phyloP scores from a whole-genome alignment of 2,888 invertebrate genomes.

The Machimus rusticus region DNA sequence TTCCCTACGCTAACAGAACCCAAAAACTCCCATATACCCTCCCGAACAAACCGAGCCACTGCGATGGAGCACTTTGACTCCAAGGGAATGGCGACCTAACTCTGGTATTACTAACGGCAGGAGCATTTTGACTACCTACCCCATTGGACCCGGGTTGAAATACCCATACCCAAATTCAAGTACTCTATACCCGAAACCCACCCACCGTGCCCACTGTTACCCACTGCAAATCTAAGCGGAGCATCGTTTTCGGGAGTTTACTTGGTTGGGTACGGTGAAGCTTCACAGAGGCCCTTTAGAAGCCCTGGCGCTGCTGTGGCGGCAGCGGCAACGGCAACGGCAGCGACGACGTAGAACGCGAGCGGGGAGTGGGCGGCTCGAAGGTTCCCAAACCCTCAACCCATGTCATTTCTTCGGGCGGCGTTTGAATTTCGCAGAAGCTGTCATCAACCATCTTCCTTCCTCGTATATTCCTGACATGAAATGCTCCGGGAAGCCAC shows the following conservation, averaged over 20 bases:
- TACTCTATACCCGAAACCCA: neutral
- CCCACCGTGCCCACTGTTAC: neutral
- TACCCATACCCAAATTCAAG: neutral
- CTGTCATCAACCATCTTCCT: slow-evolving; percentile 43
- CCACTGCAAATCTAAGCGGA: slow-evolving; percentile 31
- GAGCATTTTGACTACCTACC: slow-evolving; percentile 38
- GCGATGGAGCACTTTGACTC: slow-evolving; percentile 28
- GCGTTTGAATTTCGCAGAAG: slow-evolving; percentile 41
- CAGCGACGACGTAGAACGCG: neutral
- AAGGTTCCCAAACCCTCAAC: neutral
- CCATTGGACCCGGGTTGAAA: neutral
- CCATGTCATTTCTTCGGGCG: slow-evolving; percentile 26
- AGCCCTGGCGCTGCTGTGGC: neutral
- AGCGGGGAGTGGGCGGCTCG: neutral
- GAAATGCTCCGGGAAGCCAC: slow-evolving; percentile 34
- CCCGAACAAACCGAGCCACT: neutral
- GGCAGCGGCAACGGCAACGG: neutral
- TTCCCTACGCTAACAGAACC: neutral
- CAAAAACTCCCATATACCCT: neutral
- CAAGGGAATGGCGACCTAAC: slow-evolving; percentile 35
- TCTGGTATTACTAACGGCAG: slow-evolving; percentile 39
- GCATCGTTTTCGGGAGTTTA: slow-evolving; percentile 38
- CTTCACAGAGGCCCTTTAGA: neutral
- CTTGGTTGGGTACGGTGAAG: slow-evolving; percentile 5
- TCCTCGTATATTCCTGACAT: slow-evolving; percentile 41